Conservation (phyloP, 2,797 vertebrate genomes). For the Pantherophis alleghaniensis region DNA sequence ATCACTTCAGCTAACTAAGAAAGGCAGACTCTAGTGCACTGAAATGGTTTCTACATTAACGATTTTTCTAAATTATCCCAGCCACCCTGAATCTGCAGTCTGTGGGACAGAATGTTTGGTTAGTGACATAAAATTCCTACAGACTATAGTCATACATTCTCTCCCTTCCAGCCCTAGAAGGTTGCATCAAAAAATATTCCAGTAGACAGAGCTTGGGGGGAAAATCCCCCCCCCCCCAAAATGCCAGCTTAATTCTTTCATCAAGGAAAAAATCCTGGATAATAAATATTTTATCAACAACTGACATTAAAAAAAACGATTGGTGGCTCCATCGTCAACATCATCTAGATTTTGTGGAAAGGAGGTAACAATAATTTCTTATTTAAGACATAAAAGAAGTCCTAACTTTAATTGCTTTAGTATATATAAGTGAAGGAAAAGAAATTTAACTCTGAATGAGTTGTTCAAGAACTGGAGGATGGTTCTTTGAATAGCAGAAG, state of each 20-base stretch:
- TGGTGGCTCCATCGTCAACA: not conserved
- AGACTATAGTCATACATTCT: not conserved
- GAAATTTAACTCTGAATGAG: conserved; percentile 32
- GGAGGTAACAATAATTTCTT: conserved; percentile 4
- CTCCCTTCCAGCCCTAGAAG: not conserved
- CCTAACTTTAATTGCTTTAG: conserved; percentile 6
- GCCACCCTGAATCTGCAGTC: not conserved
- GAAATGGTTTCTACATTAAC: not conserved
- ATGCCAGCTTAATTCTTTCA: not conserved
- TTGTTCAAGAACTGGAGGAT: conserved; percentile 7
- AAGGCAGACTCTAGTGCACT: not conserved
- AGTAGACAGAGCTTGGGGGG: not conserved
- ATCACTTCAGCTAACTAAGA: not conserved
- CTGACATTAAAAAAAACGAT: not conserved
- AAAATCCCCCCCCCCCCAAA: accelerated
- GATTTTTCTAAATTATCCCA: not conserved
- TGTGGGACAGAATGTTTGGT: not conserved
- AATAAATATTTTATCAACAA: not conserved
- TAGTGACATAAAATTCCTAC: not conserved
- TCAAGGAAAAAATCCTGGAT: not conserved
- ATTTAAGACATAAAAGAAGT: conserved; percentile 3
- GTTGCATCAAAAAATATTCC: not conserved
- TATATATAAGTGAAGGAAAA: conserved; percentile 22
- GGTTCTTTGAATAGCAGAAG: conserved; percentile 39
- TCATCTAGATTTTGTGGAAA: conserved; percentile 8